Conservation (phyloP, 2,888 invertebrate genomes). For the Mesodorylaimus sp. region DNA sequence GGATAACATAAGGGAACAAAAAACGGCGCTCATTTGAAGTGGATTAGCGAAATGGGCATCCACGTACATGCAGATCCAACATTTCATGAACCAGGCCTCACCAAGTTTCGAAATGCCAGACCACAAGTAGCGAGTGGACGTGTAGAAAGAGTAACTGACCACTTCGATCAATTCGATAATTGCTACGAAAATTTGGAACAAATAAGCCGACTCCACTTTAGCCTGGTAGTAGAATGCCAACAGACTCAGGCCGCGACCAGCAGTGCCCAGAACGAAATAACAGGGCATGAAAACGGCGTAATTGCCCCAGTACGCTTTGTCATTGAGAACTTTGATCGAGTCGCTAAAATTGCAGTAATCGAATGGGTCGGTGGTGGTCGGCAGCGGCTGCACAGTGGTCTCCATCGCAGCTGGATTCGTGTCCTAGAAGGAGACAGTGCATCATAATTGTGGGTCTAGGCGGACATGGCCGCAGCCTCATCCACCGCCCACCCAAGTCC, state of each 20-base stretch:
- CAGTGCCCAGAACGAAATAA: neutral
- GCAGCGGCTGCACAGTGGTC: too few species aligned
- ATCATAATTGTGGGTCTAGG: too few species aligned
- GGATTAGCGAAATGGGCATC: neutral
- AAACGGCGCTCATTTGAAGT: neutral
- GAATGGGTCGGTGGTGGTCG: too few species aligned
- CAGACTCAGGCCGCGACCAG: neutral
- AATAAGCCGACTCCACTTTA: neutral
- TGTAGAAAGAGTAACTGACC: neutral
- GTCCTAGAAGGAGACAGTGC: too few species aligned
- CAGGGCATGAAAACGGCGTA: neutral
- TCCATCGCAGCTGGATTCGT: too few species aligned
- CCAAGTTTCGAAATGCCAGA: too few species aligned
- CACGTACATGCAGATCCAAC: neutral
- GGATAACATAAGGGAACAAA: neutral
- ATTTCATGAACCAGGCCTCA: neutral
- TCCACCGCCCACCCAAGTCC: too few species aligned
- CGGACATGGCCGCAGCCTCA: too few species aligned
- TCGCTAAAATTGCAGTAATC: too few species aligned
- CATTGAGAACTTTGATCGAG: too few species aligned
- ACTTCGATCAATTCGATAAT: neutral
- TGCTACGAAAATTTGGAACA: neutral
- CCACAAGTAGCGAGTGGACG: neutral
- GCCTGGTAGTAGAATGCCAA: neutral
- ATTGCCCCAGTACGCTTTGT: neutral